Evolutionary conservation across 2,888 invertebrate species (phyloP).

Genomic region (Tiliacea citrago): DNA sequence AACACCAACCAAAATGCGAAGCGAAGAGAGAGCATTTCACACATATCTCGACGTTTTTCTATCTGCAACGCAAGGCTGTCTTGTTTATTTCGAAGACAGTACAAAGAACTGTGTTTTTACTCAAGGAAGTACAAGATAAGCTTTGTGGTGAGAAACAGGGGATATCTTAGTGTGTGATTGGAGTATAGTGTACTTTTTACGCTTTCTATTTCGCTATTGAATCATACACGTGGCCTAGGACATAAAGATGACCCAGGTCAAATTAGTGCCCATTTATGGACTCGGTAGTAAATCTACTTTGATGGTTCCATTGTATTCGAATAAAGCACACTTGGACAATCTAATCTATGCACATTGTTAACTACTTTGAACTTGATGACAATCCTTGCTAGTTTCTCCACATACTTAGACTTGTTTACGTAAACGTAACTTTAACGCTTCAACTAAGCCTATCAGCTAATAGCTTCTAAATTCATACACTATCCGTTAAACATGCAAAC

Average conservation of each 20-base stretch:
- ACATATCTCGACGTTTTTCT: constrained; percentile 65
- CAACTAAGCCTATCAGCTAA: constrained; percentile 35
- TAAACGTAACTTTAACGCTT: constrained; percentile 18
- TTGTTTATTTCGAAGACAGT: constrained; percentile 63
- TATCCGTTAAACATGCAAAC: constrained; percentile 53
- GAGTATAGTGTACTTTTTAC: constrained; percentile 5
- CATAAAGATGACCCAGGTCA: constrained; percentile 24
- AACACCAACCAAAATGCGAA: constrained; percentile 42
- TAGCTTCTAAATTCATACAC: constrained; percentile 39
- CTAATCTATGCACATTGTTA: constrained; percentile 13
- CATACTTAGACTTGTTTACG: constrained; percentile 10
- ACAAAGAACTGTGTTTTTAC: constrained; percentile 60
- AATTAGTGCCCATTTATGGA: constrained; percentile 23
- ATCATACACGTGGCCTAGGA: constrained; percentile 15
- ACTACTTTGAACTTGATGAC: constrained; percentile 33
- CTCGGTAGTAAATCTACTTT: constrained; percentile 17
- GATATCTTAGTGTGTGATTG: constrained; percentile 31
- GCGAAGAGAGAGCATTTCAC: constrained; percentile 65
- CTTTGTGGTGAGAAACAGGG: constrained; percentile 40
- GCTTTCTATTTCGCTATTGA: background rate
- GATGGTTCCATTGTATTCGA: constrained; percentile 54
- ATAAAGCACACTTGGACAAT: constrained; percentile 29
- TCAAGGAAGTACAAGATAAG: constrained; percentile 50
- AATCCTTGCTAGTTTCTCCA: background rate
- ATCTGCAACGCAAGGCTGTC: constrained; percentile 59